Conservation (phyloP, 2,797 vertebrate species). For the Podargus strigoides region DNA sequence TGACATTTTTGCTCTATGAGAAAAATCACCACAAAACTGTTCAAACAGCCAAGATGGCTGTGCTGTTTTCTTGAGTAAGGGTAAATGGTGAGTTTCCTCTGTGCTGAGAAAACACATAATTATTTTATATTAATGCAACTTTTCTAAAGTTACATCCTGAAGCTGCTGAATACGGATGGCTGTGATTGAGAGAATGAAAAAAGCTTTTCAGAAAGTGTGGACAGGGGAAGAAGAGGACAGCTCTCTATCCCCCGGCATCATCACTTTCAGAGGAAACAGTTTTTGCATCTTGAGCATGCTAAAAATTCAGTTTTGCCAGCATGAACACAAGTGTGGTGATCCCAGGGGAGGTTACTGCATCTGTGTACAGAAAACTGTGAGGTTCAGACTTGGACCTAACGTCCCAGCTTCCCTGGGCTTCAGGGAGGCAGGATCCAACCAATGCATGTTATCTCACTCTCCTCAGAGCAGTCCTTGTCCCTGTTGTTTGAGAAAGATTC, state of each 20-base stretch:
- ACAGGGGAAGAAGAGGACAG: background rate
- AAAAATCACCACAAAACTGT: background rate
- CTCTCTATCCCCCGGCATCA: background rate
- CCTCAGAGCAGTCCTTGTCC: background rate
- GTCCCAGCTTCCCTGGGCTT: background rate
- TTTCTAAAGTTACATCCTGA: background rate
- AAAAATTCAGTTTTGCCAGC: background rate
- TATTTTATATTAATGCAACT: background rate
- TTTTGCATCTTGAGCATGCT: background rate
- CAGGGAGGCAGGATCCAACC: accelerated
- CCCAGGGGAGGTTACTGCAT: background rate
- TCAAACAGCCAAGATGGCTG: background rate
- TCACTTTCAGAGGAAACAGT: background rate
- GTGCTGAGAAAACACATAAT: background rate
- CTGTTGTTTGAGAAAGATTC: background rate
- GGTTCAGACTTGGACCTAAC: background rate
- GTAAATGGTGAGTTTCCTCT: background rate
- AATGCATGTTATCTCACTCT: accelerated
- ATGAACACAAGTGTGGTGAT: accelerated
- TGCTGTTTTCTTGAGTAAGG: background rate
- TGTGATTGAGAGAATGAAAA: background rate
- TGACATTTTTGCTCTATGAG: background rate
- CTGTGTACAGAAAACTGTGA: background rate
- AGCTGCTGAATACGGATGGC: background rate
- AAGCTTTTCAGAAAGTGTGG: background rate